A percentile compares a stretch with the other conserved stretches of the same genome.
phyloP scores from a whole-genome alignment of 2,797 vertebrate genomes.

The Dipus sagitta region DNA sequence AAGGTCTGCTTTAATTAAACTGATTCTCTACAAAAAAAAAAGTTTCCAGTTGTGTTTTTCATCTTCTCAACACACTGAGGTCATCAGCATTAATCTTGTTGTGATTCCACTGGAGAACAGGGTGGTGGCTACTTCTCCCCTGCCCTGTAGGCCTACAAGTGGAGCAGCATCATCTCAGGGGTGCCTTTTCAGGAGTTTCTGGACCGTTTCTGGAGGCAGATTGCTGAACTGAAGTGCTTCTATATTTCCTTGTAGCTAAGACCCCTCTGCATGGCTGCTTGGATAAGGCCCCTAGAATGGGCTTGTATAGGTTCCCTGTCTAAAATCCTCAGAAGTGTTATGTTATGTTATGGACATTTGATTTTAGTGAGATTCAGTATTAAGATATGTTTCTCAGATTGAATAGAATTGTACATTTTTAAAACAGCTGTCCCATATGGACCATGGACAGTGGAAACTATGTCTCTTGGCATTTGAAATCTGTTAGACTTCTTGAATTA shows the following conservation, averaged over 20 bases:
- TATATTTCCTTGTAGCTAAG: background rate
- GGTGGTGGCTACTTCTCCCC: background rate
- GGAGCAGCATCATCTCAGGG: background rate
- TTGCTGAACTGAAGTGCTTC: background rate
- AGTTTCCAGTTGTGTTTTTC: background rate
- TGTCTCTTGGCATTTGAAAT: conserved; percentile 34
- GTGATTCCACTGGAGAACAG: too few species aligned
- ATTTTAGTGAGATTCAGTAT: background rate
- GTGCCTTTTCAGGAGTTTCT: background rate
- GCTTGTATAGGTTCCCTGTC: background rate
- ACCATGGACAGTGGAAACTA: background rate
- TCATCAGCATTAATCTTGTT: background rate
- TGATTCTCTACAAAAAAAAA: too few species aligned
- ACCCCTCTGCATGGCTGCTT: background rate
- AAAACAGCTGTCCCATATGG: background rate
- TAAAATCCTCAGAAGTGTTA: background rate
- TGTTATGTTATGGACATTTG: background rate
- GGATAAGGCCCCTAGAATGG: fast-evolving
- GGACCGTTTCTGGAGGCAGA: background rate
- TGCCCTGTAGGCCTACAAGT: background rate
- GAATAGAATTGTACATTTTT: background rate
- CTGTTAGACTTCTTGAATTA: conserved; percentile 63
- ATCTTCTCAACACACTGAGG: background rate
- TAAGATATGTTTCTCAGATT: background rate
- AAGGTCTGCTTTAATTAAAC: background rate